Evolutionary conservation across 2,888 invertebrate species (phyloP).

Genomic region (Tenthredo mesomela): DNA sequence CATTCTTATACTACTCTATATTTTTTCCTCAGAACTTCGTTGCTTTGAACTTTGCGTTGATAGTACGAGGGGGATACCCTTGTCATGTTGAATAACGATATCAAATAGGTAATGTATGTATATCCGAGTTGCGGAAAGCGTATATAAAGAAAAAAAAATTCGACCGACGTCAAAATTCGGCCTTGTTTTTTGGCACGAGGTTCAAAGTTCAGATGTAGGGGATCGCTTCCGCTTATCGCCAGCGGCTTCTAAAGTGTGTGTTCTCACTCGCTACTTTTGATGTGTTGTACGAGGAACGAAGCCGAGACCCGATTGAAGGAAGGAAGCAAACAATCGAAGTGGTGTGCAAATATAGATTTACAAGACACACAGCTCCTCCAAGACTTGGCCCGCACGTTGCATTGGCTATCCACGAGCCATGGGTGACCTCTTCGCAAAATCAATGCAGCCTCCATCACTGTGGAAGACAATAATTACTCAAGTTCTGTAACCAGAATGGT

Average conservation of each 20-base stretch:
- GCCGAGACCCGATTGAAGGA: conserved; percentile 18
- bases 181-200: conserved; percentile 4
- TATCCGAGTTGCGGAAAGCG: neutral
- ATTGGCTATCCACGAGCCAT: neutral
- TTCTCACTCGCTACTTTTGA: conserved; percentile 15
- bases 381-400: conserved; percentile 3
- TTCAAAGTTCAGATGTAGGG: neutral
- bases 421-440: conserved; percentile 6
- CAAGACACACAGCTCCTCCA: conserved; percentile 33
- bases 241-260: conserved; percentile 16
- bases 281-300: conserved; percentile 1
- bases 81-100: conserved; percentile 7
- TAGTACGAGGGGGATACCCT: neutral
- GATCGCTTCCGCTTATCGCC: conserved; percentile 29
- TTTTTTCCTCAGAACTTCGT: neutral
- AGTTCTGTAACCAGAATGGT: neutral
- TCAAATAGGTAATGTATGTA: conserved; percentile 9
- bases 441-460: neutral
- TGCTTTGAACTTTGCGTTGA: conserved; percentile 27
- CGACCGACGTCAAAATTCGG: conserved; percentile 29
- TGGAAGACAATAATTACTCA: neutral
- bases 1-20: neutral
- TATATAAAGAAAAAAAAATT: neutral
- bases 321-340: conserved; percentile 43
- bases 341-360: conserved; percentile 45